Evolutionary conservation across 2,797 vertebrate genomes (phyloP), one percentile per base, ranked within the genome.

Genomic region (Scolopax rusticola): DNA sequence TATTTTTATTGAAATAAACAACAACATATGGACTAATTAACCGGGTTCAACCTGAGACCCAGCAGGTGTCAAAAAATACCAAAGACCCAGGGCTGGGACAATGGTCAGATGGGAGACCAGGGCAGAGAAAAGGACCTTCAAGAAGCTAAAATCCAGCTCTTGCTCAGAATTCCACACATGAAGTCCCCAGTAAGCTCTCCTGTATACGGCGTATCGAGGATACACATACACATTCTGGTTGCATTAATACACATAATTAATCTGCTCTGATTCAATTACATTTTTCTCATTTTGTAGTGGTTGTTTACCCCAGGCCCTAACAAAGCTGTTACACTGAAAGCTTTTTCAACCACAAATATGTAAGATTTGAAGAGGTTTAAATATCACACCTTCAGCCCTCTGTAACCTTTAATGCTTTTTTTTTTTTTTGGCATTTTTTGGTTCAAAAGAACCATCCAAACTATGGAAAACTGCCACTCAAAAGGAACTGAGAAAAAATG

Each of bases 1-100:
- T 91, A 76, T 89, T 96, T 94, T 97, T 93, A 93, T 93, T 94
- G 87, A 92, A 87, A 93, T 90, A 95, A 96, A 93, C 89, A 95
- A 70, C 75, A 92, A 91, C n/a, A 87, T 57, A 74, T 1, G 20
- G 64, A 68, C 88, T 96, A 87, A 96, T 95, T 89, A 87, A 64
- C 80, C 23, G 10, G 27, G 16, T 50, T 82, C 87, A 63, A 94
- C 89, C 71, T 30, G 45, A 96, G 89, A 94, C 84, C 84, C 67
- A 67, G 77, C 84, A 96, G 93, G 96, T 96, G 96, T 67, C 60
- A 97, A 96, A 97, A 96, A 97, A 77, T 90, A 89, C n/a, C 61
- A n/a, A 70, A 83, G 33, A 74, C 19, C 12, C 11, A 25, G 28
- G 41, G 50, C 27, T 30, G 45, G 8, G 41, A 10, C 54, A 56